Evolutionary conservation across 2,797 vertebrate species (phyloP).

Genomic region (Gallinago stenura): DNA sequence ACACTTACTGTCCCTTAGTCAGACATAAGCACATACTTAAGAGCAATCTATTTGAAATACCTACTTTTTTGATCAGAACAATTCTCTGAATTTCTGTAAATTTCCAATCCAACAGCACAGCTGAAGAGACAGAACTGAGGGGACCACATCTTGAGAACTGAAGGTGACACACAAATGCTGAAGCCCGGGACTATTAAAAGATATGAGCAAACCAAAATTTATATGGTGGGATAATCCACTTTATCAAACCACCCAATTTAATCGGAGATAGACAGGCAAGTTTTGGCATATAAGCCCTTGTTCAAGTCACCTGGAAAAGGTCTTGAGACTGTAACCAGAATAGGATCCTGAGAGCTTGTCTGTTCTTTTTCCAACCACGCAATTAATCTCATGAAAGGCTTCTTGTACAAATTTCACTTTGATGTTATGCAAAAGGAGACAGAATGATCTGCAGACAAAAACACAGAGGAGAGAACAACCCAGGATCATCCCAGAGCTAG

Average conservation of each 20-base stretch:
- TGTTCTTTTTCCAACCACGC: background rate
- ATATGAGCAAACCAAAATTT: background rate
- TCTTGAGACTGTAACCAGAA: background rate
- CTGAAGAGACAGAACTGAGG: background rate
- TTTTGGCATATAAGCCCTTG: background rate
- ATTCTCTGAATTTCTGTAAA: background rate
- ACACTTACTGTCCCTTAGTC: background rate
- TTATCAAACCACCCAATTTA: background rate
- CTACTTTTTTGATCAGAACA: background rate
- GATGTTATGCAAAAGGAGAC: background rate
- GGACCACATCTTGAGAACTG: background rate
- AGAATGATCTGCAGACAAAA: background rate
- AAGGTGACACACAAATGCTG: background rate
- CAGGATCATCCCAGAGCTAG: background rate
- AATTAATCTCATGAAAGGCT: background rate
- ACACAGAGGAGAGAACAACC: background rate
- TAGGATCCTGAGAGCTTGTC: background rate
- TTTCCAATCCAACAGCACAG: background rate
- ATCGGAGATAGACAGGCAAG: background rate
- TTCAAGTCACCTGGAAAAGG: background rate
- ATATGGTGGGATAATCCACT: background rate
- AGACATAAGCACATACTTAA: background rate
- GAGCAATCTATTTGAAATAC: background rate
- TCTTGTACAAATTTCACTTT: background rate
- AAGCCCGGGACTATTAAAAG: background rate